Evolutionary conservation across 2,888 invertebrate species (phyloP).

Genomic region (Plagodis dolabraria): DNA sequence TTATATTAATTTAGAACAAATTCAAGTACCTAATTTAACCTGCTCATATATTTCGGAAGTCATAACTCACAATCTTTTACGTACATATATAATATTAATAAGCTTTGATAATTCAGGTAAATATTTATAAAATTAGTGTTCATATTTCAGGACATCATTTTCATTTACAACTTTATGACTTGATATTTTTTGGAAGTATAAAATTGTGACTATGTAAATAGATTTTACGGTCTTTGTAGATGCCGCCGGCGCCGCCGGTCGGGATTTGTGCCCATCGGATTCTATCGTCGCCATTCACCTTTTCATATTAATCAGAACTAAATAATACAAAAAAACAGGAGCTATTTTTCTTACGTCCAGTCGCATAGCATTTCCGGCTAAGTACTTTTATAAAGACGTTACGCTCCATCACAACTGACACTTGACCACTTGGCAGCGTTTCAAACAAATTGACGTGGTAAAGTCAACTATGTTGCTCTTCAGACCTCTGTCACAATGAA

Average conservation of each 20-base stretch:
- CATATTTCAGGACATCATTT: too few relatives aligned
- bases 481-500: constrained; percentile 18
- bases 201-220: too few relatives aligned
- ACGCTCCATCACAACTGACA: constrained; percentile 39
- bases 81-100: too few relatives aligned
- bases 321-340: constrained; percentile 1
- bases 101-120: too few relatives aligned
- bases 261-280: constrained; percentile 5
- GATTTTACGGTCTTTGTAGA: background rate
- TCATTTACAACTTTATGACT: too few relatives aligned
- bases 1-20: too few relatives aligned
- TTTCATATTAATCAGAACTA: too few relatives aligned
- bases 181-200: too few relatives aligned
- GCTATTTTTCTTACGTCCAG: constrained; percentile 5
- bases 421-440: constrained; percentile 48
- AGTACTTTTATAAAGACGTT: constrained; percentile 23
- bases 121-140: too few relatives aligned
- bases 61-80: too few relatives aligned
- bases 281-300: background rate
- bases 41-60: too few relatives aligned
- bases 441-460: constrained; percentile 45
- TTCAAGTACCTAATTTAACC: too few relatives aligned
- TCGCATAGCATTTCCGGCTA: constrained; percentile 13
- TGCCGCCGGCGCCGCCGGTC: constrained; percentile 1
- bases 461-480: constrained; percentile 11